phyloP scores from a whole-genome alignment of 1,140 invertebrate genomes.

The Anagrus nilaparvatae region DNA sequence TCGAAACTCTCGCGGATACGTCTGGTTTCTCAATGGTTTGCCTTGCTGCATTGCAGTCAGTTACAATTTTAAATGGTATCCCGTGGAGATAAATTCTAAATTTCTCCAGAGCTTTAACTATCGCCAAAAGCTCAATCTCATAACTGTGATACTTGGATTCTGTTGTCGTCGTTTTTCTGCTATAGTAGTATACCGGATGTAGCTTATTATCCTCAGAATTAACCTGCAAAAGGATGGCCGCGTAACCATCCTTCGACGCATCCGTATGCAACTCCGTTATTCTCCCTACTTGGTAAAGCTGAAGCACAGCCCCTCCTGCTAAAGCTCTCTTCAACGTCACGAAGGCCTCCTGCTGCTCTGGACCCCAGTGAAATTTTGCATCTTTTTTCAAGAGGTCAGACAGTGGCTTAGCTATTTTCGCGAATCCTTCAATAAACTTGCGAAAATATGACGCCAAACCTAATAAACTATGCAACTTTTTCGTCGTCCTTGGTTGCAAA shows the following conservation, averaged over 20 bases:
- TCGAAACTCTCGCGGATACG: slow-evolving; percentile 21
- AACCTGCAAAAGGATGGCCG: slow-evolving; percentile 23
- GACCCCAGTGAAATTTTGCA: too few relatives aligned
- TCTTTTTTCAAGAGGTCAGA: too few relatives aligned
- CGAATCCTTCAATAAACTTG: slow-evolving; percentile 9
- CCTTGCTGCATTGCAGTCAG: slow-evolving; percentile 26
- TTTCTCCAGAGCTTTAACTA: slow-evolving; percentile 29
- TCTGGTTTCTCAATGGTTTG: slow-evolving; percentile 23
- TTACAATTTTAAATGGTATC: slow-evolving; percentile 18
- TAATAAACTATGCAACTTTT: slow-evolving; percentile 12
- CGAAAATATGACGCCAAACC: slow-evolving; percentile 12
- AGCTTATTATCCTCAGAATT: slow-evolving; percentile 6
- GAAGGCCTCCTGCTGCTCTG: too few relatives aligned
- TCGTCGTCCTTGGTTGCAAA: too few relatives aligned
- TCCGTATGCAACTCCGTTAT: too few relatives aligned
- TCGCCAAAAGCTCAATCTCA: slow-evolving; percentile 30
- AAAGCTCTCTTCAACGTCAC: too few relatives aligned
- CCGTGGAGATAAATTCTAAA: slow-evolving; percentile 34
- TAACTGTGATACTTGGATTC: slow-evolving; percentile 27
- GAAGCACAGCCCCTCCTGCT: slow-evolving; percentile 2
- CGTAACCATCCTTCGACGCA: too few relatives aligned
- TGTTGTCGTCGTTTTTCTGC: slow-evolving; percentile 13
- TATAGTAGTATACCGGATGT: slow-evolving; percentile 16
- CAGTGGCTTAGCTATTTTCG: slow-evolving; percentile 4
- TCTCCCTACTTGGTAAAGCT: slow-evolving; percentile 5